Conservation (phyloP, 2,113 vertebrate species). For the Phylloscopus whistleri region DNA sequence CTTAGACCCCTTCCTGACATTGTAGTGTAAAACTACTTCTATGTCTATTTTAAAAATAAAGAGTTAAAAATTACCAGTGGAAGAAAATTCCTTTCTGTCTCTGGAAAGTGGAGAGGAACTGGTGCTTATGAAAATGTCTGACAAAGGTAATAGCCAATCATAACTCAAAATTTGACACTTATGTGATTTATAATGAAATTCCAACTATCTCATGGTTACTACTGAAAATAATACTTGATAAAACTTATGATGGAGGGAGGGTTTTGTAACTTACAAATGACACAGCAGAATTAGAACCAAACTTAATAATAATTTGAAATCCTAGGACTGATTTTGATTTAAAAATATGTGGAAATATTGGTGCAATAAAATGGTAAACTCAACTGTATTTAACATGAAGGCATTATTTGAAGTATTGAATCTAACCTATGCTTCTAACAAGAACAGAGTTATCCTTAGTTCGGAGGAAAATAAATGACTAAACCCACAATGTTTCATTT, state of each 20-base stretch:
- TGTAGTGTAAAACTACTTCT: neutral
- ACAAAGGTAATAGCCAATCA: neutral
- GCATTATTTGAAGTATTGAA: neutral
- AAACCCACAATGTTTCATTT: neutral
- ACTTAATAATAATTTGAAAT: neutral
- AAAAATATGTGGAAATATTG: neutral
- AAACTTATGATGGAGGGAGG: neutral
- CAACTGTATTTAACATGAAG: neutral
- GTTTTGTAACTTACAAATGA: neutral
- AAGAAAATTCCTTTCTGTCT: neutral
- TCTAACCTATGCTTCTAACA: neutral
- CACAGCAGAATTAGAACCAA: neutral
- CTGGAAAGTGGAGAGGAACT: neutral
- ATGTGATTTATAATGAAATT: neutral
- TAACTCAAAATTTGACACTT: neutral
- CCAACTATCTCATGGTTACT: neutral
- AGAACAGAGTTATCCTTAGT: neutral
- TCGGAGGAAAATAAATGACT: neutral
- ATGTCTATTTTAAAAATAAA: neutral
- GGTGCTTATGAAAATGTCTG: neutral
- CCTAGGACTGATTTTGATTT: neutral
- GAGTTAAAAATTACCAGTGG: neutral
- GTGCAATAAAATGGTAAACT: neutral
- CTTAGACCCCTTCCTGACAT: neutral
- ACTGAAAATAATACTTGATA: neutral